Evolutionary conservation across 2,888 invertebrate species (phyloP), one percentile per base, ranked within the genome.

Genomic region (Sphaerophoria rueppellii): DNA sequence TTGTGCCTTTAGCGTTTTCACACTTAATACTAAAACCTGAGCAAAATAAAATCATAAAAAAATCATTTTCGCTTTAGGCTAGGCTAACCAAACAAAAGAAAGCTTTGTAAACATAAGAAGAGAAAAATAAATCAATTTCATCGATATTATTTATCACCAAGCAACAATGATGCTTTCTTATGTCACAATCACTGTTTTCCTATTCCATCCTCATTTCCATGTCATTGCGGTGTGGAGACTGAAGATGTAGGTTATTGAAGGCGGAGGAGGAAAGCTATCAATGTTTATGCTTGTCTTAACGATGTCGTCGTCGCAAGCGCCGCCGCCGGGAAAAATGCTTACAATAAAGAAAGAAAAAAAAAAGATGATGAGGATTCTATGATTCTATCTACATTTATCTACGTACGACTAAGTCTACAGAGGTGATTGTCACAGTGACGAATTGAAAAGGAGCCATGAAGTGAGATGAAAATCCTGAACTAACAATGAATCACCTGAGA

Each of bases 401-500:
- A 52, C 4, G 52, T 52, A 48, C 5, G 14, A 14, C 6, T 35
- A 72, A 40, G 14, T 72, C 16, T 43, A 12, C 50, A 60, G 16
- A 60, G 40, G 4, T 43, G 5, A 5, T 37, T 40, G n/a, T 24
- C 24, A 2, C 24, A 2, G 61, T 50, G 55, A 43, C 12, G 40
- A 16, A 63, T 34, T 37, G 11, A 48, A 65, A 48, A 67, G 24
- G 48, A 67, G 14, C 35, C 67, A 67, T 52, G 50, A 37, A 52
- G 35, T 58, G 75, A 37, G 43, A 60, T 67, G 55, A 40, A 43
- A 74, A 70, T 57, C 58, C 75, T 48, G 46, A 52, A 55, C 46
- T 60, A 43, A 57, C 77, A 82, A 82, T 82, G 78, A 82, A 82
- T 82, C 78, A 82, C 74, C 69, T 63, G 70, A 52, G 61, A 74